These are phyloP conservation scores for Cynoglossus semilaevis DNA, from an alignment of 2,113 vertebrate species.

Conservation along the genomic window DNA sequence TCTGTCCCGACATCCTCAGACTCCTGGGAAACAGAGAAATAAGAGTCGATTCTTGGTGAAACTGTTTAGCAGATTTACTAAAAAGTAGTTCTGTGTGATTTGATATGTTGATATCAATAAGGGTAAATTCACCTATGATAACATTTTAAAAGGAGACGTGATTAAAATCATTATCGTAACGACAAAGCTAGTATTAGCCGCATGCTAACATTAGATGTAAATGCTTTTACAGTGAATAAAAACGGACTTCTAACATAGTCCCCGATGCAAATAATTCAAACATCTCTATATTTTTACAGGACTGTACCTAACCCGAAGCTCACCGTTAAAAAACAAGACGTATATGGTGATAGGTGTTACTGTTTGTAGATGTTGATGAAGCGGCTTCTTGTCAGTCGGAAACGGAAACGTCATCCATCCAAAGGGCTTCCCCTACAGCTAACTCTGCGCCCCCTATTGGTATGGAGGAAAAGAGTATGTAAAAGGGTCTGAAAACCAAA, in stretches of 20 bases:
- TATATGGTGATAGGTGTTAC: constrained; percentile 17
- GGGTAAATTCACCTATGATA: neutral
- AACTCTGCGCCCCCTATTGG: constrained; percentile 37
- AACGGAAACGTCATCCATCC: constrained; percentile 47
- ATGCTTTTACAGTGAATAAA: neutral
- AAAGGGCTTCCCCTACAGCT: rapidly evolving
- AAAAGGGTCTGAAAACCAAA: too few relatives aligned
- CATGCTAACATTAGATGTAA: constrained; percentile 32
- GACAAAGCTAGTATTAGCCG: constrained; percentile 41
- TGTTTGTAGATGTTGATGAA: constrained; percentile 65
- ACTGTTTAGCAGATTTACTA: neutral
- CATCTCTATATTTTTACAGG: neutral
- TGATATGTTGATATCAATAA: neutral
- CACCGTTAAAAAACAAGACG: constrained; percentile 39
- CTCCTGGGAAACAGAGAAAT: constrained; percentile 17
- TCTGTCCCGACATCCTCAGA: constrained; percentile 86
- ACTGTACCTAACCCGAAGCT: neutral
- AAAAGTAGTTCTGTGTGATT: neutral
- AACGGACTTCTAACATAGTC: neutral
- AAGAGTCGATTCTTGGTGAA: too few relatives aligned
- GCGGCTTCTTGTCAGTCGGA: constrained; percentile 55
- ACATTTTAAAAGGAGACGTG: neutral
- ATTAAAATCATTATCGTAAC: constrained; percentile 2
- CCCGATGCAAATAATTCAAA: neutral
- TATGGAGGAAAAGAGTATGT: constrained; percentile 8